Evolutionary conservation across 2,113 vertebrate genomes (phyloP), one percentile per base, ranked within the genome.

Genomic region (Perca flavescens): DNA sequence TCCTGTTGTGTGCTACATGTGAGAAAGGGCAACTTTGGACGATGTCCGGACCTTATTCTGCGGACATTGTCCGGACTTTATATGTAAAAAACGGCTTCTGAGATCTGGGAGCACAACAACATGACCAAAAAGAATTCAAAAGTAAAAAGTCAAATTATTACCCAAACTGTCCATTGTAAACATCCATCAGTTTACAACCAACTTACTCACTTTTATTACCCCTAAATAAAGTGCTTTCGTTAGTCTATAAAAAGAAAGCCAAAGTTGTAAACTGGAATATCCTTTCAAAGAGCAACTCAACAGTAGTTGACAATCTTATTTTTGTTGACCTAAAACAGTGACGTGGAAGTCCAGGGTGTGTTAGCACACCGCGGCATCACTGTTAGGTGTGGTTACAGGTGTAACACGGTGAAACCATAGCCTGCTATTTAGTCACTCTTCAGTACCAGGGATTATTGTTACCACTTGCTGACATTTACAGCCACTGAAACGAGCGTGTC

Each of bases 311-410:
- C 25, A 70, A 46, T 15, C n/a, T 2, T n/a, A 3, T 22, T 63
- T 58, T 46, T 54, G 49, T 54, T 70, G 54, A 25, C 34, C 34
- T 34, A 34, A 34, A 34, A 34, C 34, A 34, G 6, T 34, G 34
- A 34, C 6, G 13, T 12, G 11, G 5, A 22, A 2, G 61, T 25
- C 25, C 40, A 22, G 69, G 49, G 77, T 46, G 50, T 53, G 65
- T 61, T 57, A 2, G n/a, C 1, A 40, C 12, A 34, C 34, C 34
- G 6, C 34, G 1, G 34, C 5, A 34, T 34, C 34, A 34, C 34
- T 31, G 22, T 61, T n/a, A 60, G 79, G 63, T 61, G 79, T 22
- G 79, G 63, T 28, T 22, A 1, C 47, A 52, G 79, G 63, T 66
- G 25, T 10, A 17, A 5, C 34, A 34, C 34, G 1, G 3, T 31